Conservation (phyloP, 2,113 vertebrate species). For the Vanacampus margaritifer region DNA sequence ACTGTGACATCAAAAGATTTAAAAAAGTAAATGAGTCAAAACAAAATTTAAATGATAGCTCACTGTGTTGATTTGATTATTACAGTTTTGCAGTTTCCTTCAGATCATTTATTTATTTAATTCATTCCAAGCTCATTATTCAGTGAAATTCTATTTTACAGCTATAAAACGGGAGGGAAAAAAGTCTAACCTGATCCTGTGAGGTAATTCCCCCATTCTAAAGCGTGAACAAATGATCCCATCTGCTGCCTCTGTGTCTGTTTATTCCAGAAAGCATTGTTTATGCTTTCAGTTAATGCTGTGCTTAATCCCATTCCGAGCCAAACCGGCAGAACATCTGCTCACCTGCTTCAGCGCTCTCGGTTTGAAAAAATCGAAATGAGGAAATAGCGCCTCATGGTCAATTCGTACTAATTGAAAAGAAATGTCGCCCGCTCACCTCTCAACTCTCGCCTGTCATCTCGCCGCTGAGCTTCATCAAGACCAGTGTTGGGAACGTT, state of each 20-base stretch:
- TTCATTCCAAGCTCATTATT: background rate
- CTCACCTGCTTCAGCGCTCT: slow-evolving; percentile 34
- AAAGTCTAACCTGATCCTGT: background rate
- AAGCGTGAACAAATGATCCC: slow-evolving; percentile 19
- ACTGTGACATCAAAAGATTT: background rate
- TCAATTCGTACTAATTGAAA: slow-evolving; percentile 10
- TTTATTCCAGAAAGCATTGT: slow-evolving; percentile 29
- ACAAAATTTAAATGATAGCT: background rate
- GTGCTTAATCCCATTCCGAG: slow-evolving; percentile 33
- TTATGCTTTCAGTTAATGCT: slow-evolving; percentile 51
- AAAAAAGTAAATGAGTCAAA: too few relatives aligned
- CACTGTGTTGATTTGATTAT: background rate
- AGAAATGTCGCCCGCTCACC: background rate
- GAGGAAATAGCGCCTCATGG: background rate
- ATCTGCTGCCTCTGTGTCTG: slow-evolving; percentile 42
- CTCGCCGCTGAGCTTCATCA: slow-evolving; percentile 25
- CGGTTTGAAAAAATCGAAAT: background rate
- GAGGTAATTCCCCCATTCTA: background rate
- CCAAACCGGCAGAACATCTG: slow-evolving; percentile 29
- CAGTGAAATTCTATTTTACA: background rate
- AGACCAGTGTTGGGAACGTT: too few relatives aligned
- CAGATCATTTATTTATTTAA: background rate
- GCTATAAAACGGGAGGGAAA: background rate
- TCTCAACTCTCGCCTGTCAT: slow-evolving; percentile 1
- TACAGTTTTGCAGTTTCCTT: background rate